Evolutionary conservation across 2,888 invertebrate species (phyloP), one percentile per base, ranked within the genome.

Genomic region (Calameuta filiformis): DNA sequence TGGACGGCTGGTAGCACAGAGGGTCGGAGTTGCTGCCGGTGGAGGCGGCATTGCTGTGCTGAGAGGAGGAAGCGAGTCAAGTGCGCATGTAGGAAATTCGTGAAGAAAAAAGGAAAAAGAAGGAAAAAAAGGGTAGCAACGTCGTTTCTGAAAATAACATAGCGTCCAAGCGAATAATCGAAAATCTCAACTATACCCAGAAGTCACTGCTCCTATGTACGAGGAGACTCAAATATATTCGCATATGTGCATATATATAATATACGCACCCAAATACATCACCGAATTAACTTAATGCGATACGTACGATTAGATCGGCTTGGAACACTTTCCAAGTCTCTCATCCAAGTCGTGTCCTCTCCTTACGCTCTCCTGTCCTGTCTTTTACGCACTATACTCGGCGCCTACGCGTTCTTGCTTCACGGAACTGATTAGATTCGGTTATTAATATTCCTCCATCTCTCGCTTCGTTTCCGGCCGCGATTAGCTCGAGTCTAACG

Each of bases 381-480:
- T 77, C 78, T 76, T 78, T 71, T 34, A 23, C 56, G 78, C 78
- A 35, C 69, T 56, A 37, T 76, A 56, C 37, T 34, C 73, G 73
- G 69, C 75, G 77, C 35, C 78, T 76, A 73, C 75, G 35, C 75
- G 73, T 23, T 23, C 83, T 87, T 87, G 85, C 88, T 89, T 89
- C 90, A 88, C 81, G 82, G 89, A 90, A 90, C 90, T 89, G 90
- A 90, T 91, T 90, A 89, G 89, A 90, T 89, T 89, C 89, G 89
- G 90, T 91, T 91, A 90, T 91, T 90, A 90, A 90, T 91, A 90
- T 90, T 90, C 90, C 89, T 90, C 89, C 88, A 89, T 90, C 87
- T 88, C 87, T 89, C 88, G 86, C 86, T 89, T 89, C 89, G 89
- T 91, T 91, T 90, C 91, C 90, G 90, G 90, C 87, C 87, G 85